phyloP scores from a whole-genome alignment of 1,140 invertebrate genomes.

The Lamellibrachia luymesi region DNA sequence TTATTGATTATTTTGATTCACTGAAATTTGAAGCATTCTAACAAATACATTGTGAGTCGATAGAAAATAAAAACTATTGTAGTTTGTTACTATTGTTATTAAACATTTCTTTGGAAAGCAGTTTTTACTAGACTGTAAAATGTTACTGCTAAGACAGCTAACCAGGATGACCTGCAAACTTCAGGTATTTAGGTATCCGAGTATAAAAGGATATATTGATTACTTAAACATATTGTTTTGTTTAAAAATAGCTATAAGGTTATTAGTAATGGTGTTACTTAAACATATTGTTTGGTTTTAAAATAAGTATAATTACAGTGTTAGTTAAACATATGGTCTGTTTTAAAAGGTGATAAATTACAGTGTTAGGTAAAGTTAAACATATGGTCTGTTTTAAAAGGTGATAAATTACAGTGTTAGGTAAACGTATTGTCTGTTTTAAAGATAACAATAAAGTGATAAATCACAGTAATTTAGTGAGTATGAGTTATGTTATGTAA shows the following conservation, averaged over 20 bases:
- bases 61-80: no score
- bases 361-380: no score
- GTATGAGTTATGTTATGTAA: background rate
- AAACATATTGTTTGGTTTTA: no score
- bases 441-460: background rate
- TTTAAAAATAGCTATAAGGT: background rate
- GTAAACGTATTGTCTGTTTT: background rate
- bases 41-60: background rate
- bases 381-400: no score
- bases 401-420: background rate
- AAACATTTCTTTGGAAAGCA: background rate
- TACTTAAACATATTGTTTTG: background rate
- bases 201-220: background rate
- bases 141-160: background rate
- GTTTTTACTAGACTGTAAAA: background rate
- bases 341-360: no score
- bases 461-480: background rate
- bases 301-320: no score
- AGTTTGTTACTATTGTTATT: no score
- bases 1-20: background rate
- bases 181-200: background rate
- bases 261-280: no score
- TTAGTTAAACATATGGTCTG: no score
- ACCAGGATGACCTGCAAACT: background rate
- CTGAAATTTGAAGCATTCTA: background rate